These are phyloP conservation scores for Brachirus orientalis DNA, from an alignment of 2,113 vertebrate genomes.

Conservation along the genomic window DNA sequence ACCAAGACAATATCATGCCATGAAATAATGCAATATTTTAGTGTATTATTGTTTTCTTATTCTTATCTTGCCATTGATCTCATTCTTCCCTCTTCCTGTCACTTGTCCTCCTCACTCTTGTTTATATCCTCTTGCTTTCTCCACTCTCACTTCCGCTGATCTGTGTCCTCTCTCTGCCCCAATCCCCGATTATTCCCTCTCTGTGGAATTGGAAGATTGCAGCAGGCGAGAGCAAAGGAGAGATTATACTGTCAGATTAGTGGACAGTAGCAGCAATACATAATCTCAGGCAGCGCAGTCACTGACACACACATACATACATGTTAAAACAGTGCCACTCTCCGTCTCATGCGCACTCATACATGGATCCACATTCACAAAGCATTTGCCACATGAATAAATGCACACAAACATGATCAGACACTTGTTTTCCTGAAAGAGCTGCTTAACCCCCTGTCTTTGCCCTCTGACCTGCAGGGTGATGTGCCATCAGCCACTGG, in stretches of 20 bases:
- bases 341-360: constrained; percentile 37
- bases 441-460: constrained; percentile 59
- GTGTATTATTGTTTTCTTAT: too few species aligned
- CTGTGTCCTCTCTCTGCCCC: constrained; percentile 72
- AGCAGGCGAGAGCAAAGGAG: constrained; percentile 78
- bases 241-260: constrained; percentile 84
- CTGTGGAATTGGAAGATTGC: constrained; percentile 81
- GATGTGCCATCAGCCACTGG: constrained; percentile 74
- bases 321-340: constrained; percentile 22
- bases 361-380: constrained; percentile 64
- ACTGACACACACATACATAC: constrained; percentile 47
- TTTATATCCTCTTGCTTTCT: constrained; percentile 32
- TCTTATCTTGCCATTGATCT: constrained; percentile 25
- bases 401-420: constrained; percentile 52
- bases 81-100: constrained; percentile 10
- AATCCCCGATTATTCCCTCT: constrained; percentile 83
- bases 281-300: constrained; percentile 74
- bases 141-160: constrained; percentile 71
- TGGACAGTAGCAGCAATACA: constrained; percentile 75
- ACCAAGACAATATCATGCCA: too few species aligned
- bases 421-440: constrained; percentile 66
- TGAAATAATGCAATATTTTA: too few species aligned
- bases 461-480: constrained; percentile 72
- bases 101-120: neutral
- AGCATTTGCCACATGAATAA: constrained; percentile 66